Evolutionary conservation across 2,797 vertebrate species (phyloP), one percentile per base, ranked within the genome.

Genomic region (Enteromius viviparus): DNA sequence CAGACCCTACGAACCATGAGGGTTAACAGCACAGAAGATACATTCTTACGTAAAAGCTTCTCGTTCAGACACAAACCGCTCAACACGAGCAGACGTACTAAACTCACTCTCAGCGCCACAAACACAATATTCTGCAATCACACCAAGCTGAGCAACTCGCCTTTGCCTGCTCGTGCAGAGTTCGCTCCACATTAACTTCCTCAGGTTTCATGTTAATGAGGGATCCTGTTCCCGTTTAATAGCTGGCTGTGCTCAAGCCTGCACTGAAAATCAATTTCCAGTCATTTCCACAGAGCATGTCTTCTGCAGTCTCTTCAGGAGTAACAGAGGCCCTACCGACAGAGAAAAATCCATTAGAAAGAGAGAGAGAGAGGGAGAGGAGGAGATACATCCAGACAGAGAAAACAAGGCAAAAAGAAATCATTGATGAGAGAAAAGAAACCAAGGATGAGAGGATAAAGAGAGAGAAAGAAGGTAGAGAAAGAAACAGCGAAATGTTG

Each of bases 191-290:
- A 89, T 90, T 90, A 88, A 89, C 82, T 90, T 89, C 65, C 89
- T 90, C 87, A 77, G 87, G 87, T 91, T 90, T 90, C 89, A 89
- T 87, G 89, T 87, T 90, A 90, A 90, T 90, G 90, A 90, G 87
- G 86, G 87, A 88, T 90, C 84, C 84, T 89, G 86, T 91, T 87
- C 81, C 88, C 66, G 55, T 81, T 87, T 90, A 91, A 91, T 89
- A 89, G 89, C 87, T 62, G 81, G 76, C 76, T 75, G 74, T 74
- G 80, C 86, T 87, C 64, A 58, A 86, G 71, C 80, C 85, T 72
- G 80, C 81, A 71, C 88, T 80, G 79, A 88, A 91, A 91, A 91
- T 91, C 90, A 89, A 91, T 91, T 88, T 89, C 77, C 86, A 89
- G 90, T 88, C 87, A 88, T 90, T 89, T 89, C 87, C 88, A 87